Evolutionary conservation across 2,888 invertebrate genomes (phyloP), one percentile per base, ranked within the genome.

Genomic region (Ormyrus labotus): DNA sequence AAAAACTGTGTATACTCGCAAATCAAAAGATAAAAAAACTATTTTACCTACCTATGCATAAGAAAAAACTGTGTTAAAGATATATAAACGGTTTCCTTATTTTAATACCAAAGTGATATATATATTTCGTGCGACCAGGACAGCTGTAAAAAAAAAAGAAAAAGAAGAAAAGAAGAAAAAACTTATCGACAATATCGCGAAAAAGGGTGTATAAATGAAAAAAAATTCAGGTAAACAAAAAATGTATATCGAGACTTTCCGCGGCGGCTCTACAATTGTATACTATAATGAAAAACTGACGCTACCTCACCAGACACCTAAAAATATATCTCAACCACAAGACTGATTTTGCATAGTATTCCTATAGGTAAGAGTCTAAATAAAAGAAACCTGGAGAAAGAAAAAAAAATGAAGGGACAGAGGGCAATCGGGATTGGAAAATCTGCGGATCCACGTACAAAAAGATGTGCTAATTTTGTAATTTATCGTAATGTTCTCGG

Each of bases 261-360:
- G 34, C 34, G 85, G 85, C 84, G 87, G 86, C 87, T 86, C 86
- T 86, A 85, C 70, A 85, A 87, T 19, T 82, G 89, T 90, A 90
- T 90, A 90, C 89, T 90, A 76, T 90, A 67, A 86, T 34, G 34
- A 86, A 88, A 88, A 89, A 90, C 88, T 88, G 87, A 89, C 89
- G 88, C 90, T 90, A 90, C 90, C 90, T 90, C 90, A 90, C 90
- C 89, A 87, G 84, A 88, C 89, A 90, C 88, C 86, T 77, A 63
- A 53, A 75, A 53, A 75, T 89, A 90, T 90, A 90, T 90, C 89
- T 90, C 87, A 90, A 90, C 87, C 90, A 87, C 90, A 90, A 90
- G 90, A 90, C 90, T 90, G 90, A 90, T 90, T 89, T 77, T 90
- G 88, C 87, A 90, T 90, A 89, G 89, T 90, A 90, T 90, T 90